Conservation (phyloP, 1,140 invertebrate species). For the Papilio polytes region DNA sequence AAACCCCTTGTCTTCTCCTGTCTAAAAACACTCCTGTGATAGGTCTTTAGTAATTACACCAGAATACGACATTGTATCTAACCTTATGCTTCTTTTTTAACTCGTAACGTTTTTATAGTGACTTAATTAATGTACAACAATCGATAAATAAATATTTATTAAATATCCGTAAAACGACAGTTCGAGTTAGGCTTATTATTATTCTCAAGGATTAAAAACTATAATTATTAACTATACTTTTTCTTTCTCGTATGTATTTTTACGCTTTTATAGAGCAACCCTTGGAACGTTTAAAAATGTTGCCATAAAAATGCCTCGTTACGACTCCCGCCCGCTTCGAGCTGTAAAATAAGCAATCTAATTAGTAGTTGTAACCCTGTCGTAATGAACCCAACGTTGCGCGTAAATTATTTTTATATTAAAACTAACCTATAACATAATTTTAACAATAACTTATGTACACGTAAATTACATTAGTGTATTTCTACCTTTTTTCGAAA, state of each 20-base stretch:
- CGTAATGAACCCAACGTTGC: neutral
- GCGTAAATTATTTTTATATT: neutral
- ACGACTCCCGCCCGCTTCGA: neutral
- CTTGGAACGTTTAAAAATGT: constrained; percentile 7
- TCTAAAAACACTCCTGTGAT: neutral
- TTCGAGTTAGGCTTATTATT: no score
- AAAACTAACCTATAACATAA: no score
- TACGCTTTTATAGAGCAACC: neutral
- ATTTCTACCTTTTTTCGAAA: no score
- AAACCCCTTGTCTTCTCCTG: neutral
- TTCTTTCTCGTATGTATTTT: neutral
- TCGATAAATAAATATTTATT: no score
- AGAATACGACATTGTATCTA: no score
- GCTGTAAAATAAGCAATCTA: constrained; percentile 9
- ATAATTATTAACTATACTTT: neutral
- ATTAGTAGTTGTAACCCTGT: constrained; percentile 5
- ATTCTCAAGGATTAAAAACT: no score
- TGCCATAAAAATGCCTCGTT: constrained; percentile 13
- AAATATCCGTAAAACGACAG: no score
- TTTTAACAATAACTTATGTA: no score
- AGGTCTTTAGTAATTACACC: neutral
- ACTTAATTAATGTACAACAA: no score
- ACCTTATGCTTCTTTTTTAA: neutral
- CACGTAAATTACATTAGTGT: no score
- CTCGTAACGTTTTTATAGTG: no score